Base-by-base conservation (phyloP, 2,888 invertebrate species). In the Meandrusa payeni region DNA sequence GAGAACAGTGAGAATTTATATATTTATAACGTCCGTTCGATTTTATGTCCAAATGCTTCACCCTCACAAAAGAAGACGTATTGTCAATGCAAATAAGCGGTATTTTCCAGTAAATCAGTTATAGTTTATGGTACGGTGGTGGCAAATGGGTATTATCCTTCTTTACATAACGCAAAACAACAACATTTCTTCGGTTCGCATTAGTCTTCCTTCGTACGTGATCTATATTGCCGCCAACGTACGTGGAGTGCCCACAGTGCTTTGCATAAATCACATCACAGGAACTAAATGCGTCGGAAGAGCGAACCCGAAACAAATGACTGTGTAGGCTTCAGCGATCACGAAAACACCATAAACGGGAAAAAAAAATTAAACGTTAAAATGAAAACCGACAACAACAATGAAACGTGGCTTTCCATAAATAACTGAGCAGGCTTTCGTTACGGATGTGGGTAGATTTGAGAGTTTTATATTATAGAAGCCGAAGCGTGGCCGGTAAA, bases 391-490 rank as follows among this genome's bases (percentile, higher is more conserved):
- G 69, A 79, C 81, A 81, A 75, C 76, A 81, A 83, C 77, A 82
- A 85, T 80, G 80, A 79, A 82, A 79, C 77, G 73, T 74, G 69
- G 79, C 72, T 79, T 74, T 73, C 70, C 80, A 82, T 85, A 82
- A 85, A 86, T 81, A 85, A 86, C 78, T 61, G 65, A 78, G 76
- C 76, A 79, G 74, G 77, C 78, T 78, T 79, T 81, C 76, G 73
- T 74, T 74, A 74, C 76, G 80, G 78, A 83, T 83, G 80, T 78
- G 79, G 77, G 81, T 82, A 78, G 76, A 76, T 77, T 76, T 74
- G 75, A 78, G 79, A 77, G 78, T 81, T 80, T 78, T 43, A 43
- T 31, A 42, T 32, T 76, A 77, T 70, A 79, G 65, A 68, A 65
- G 55, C 65, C 69, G 64, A 76, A 72, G 66, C 76, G 74, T 69